Evolutionary conservation across 2,113 vertebrate genomes (phyloP), one percentile per base, ranked within the genome.

Genomic region (Bujurquina vittata): DNA sequence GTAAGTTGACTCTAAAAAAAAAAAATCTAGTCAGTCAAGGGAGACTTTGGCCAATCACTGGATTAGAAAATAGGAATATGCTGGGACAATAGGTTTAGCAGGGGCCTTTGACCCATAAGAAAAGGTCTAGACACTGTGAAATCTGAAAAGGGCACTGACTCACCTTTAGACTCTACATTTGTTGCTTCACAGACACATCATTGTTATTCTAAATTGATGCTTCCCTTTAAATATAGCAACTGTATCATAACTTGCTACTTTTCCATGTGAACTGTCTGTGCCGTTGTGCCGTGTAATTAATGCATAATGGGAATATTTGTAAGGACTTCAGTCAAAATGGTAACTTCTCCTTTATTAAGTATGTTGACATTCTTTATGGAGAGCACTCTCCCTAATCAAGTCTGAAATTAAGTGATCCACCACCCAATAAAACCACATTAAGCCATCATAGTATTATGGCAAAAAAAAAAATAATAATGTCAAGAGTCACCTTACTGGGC

Each of bases 401-500:
- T 46, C 26, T 74, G 35, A 72, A 69, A 55, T 59, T 6, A 56
- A 22, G 1, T 15, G 9, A 11, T n/a, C 23, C 5, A 23, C 18
- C 14, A 33, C 57, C 26, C 76, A 31, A 29, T 20, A 33, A 49
- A 22, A 31, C 56, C 7, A 59, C 62, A 56, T 31, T 1, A 76
- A 35, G 17, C 46, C 33, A 57, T 84, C 67, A 26, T 63, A 10
- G 6, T 58, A 20, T 31, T 63, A 56, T 80, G 18, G 22, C 7
- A 59, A 33, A 79, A 33, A 79, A 73, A 74, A 14, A 56, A n/a
- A n/a, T n/a, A n/a, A n/a, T n/a, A n/a, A 54, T 23, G 59, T 72
- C 18, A 26, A n/a, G 56, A 67, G 55, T 67, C 84, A 89, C 86
- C 87, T 89, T 84, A n/a, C 57, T 80, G 67, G 75, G 60, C 77